These are phyloP conservation scores for Alcedo atthis DNA, from an alignment of 2,797 vertebrate genomes.

Conservation along the genomic window DNA sequence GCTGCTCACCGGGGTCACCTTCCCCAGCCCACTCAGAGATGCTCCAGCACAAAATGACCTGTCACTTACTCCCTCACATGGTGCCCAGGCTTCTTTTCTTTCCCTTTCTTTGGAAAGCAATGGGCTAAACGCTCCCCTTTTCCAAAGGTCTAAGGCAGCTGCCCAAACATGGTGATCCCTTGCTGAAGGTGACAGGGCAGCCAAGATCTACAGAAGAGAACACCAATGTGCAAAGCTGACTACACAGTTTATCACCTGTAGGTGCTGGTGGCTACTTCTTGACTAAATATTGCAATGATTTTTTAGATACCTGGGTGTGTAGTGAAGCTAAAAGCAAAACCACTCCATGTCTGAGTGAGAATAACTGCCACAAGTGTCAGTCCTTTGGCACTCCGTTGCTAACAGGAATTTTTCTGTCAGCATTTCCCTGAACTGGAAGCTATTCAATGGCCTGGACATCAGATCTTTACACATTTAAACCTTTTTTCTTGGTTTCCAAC, in stretches of 20 bases:
- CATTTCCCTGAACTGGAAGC: not conserved
- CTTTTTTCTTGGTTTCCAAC: not conserved
- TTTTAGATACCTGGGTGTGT: not conserved
- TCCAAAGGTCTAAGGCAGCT: not conserved
- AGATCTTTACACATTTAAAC: not conserved
- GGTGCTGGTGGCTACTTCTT: not conserved
- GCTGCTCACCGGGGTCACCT: not conserved
- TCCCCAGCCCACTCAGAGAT: not conserved
- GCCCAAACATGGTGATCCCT: fast-evolving
- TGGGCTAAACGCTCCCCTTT: not conserved
- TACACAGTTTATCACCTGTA: not conserved
- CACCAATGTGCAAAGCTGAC: not conserved
- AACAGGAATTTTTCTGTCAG: not conserved
- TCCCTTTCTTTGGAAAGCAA: not conserved
- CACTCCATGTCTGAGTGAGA: not conserved
- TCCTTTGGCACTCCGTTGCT: not conserved
- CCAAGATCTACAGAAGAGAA: not conserved
- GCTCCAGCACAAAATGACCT: not conserved
- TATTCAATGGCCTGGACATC: not conserved
- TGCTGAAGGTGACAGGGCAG: not conserved
- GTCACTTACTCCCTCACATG: not conserved
- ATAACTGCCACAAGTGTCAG: not conserved
- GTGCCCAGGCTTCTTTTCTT: not conserved
- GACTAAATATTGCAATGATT: not conserved
- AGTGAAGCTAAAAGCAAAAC: not conserved